phyloP scores from a whole-genome alignment of 2,888 invertebrate species.

The Halocaridina rubra region DNA sequence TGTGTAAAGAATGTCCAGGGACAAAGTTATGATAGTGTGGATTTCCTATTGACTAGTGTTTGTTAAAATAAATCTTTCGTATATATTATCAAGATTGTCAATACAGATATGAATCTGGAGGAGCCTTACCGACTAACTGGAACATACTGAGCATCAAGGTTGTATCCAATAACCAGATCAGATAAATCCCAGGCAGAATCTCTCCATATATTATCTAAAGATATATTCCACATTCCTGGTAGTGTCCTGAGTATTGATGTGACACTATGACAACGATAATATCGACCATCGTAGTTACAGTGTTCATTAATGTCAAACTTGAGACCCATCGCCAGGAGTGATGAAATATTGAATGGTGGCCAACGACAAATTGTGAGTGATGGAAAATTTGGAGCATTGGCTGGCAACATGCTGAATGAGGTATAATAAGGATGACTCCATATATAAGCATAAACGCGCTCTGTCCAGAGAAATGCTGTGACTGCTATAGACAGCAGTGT shows the following conservation, averaged over 20 bases:
- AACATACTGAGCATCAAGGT: neutral
- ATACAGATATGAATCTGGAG: too few species aligned
- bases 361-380: neutral
- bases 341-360: neutral
- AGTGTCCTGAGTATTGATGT: neutral
- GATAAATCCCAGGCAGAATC: neutral
- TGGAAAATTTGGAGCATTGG: neutral
- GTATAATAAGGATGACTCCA: neutral
- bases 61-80: too few species aligned
- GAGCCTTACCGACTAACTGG: too few species aligned
- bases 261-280: neutral
- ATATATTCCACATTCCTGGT: neutral
- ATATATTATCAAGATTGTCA: too few species aligned
- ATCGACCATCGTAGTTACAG: neutral
- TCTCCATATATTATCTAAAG: neutral
- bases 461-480: neutral
- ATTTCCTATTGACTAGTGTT: too few species aligned
- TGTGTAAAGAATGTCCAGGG: too few species aligned
- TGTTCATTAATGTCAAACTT: neutral
- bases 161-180: neutral
- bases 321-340: neutral
- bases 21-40: too few species aligned
- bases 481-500: neutral
- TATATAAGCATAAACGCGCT: neutral
- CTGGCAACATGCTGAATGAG: too few species aligned